These are phyloP conservation scores for Sceloporus tristichus DNA, from an alignment of 2,113 vertebrate species.

Conservation along the genomic window DNA sequence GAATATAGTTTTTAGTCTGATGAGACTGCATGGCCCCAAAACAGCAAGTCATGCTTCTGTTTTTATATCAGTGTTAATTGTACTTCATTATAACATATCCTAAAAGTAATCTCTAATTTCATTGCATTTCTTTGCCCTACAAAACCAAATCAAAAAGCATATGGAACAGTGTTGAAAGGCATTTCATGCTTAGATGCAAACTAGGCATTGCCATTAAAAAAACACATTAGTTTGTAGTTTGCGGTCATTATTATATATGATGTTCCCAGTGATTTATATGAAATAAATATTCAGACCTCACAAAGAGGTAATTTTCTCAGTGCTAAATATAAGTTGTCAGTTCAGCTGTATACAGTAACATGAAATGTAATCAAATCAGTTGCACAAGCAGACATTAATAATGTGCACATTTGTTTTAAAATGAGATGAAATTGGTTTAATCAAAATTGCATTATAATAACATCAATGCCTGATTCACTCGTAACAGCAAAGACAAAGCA, in stretches of 20 bases:
- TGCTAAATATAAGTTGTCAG: slow-evolving; percentile 22
- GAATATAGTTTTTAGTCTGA: background rate
- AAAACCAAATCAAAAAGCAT: slow-evolving; percentile 9
- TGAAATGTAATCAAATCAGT: slow-evolving; percentile 39
- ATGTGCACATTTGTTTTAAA: slow-evolving; percentile 39
- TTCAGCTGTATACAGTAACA: slow-evolving; percentile 10
- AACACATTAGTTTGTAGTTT: slow-evolving; percentile 30
- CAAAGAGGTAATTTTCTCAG: background rate
- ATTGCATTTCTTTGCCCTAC: slow-evolving; percentile 30
- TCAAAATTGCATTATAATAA: slow-evolving; percentile 51
- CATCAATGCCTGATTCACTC: slow-evolving; percentile 10
- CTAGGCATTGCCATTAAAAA: slow-evolving; percentile 21
- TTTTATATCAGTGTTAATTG: slow-evolving; percentile 33
- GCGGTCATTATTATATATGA: background rate
- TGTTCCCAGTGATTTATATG: slow-evolving; percentile 21
- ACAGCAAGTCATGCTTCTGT: background rate
- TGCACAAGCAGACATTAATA: slow-evolving; percentile 18
- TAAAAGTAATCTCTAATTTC: slow-evolving; percentile 31
- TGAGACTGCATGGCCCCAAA: background rate
- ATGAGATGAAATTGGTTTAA: slow-evolving; percentile 18
- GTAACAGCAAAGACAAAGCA: slow-evolving; percentile 30
- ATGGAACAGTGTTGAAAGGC: slow-evolving; percentile 12
- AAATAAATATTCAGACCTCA: slow-evolving; percentile 34
- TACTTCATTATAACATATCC: background rate
- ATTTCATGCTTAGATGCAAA: slow-evolving; percentile 34